Evolutionary conservation across 2,113 vertebrate genomes (phyloP).

Genomic region (Todiramphus chloris): DNA sequence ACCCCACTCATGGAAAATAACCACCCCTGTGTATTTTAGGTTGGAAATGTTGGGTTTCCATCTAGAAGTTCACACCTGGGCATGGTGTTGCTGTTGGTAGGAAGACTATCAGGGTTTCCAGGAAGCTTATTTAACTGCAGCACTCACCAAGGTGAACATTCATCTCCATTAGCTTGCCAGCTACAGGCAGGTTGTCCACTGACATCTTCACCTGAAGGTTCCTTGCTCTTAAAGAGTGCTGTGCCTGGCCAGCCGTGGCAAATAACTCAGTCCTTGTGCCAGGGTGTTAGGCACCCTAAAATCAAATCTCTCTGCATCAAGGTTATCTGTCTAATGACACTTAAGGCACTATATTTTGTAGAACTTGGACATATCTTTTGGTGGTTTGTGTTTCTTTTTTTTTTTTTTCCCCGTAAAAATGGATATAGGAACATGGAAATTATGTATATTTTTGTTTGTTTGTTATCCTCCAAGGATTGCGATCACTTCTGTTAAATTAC

Average conservation of each 20-base stretch:
- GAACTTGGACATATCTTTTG: neutral
- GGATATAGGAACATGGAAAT: neutral
- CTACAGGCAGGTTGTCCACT: accelerated
- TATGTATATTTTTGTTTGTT: neutral
- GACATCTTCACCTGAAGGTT: neutral
- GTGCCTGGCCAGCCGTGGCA: neutral
- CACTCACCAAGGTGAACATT: too few species aligned
- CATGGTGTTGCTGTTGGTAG: neutral
- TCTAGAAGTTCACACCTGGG: neutral
- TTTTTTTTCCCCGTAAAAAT: neutral
- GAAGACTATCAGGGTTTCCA: accelerated
- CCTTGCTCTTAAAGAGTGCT: neutral
- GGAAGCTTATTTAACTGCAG: neutral
- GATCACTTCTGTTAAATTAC: neutral
- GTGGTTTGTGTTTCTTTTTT: neutral
- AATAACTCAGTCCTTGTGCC: neutral
- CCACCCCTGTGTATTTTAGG: accelerated
- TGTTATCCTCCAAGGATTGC: neutral
- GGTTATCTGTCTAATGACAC: neutral
- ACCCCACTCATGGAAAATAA: accelerated
- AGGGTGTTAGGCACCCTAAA: neutral
- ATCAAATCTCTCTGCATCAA: neutral
- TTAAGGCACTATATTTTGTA: neutral
- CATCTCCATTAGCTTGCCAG: neutral
- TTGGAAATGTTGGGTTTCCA: neutral